These are phyloP conservation scores for Cygnus olor DNA, from an alignment of 2,797 vertebrate genomes.

Conservation along the genomic window DNA sequence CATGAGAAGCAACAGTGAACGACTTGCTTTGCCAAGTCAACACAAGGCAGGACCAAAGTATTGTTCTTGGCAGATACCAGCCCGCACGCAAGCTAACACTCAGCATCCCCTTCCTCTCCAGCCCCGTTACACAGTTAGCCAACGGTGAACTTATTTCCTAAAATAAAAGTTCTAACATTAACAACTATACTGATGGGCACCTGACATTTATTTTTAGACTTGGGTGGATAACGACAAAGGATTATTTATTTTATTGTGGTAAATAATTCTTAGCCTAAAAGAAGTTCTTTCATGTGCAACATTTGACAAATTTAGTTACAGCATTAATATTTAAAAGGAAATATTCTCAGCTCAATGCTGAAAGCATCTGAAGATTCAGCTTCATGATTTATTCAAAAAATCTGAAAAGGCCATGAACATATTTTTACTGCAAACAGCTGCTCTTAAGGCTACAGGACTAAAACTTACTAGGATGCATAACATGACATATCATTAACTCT, in stretches of 20 bases:
- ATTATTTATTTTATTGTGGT: conserved; percentile 47
- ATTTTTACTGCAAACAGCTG: conserved; percentile 60
- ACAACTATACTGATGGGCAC: neutral
- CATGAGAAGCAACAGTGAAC: neutral
- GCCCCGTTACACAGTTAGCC: neutral
- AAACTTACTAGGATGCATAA: conserved; percentile 23
- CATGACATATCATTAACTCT: neutral
- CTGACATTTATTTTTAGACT: neutral
- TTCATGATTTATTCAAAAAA: conserved; percentile 87
- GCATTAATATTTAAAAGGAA: conserved; percentile 88
- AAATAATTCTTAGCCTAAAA: conserved; percentile 61
- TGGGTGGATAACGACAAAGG: conserved; percentile 1
- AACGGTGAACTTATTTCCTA: neutral
- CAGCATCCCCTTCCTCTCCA: conserved; percentile 26
- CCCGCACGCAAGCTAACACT: neutral
- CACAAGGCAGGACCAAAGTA: neutral
- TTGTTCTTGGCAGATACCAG: neutral
- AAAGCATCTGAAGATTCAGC: conserved; percentile 85
- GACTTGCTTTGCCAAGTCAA: neutral
- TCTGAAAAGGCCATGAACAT: conserved; percentile 43
- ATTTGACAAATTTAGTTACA: conserved; percentile 74
- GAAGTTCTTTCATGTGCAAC: conserved; percentile 77
- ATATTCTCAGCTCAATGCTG: conserved; percentile 88
- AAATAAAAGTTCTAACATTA: conserved; percentile 26
- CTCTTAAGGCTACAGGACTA: conserved; percentile 37